phyloP scores from a whole-genome alignment of 2,113 vertebrate genomes.

The Mus musculus region GRCm39 chr6:91359001-91359500 shows the following conservation, averaged over 20 bases:
- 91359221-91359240: neutral
- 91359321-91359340: neutral
- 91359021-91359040: no score
- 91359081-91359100: no score
- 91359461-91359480: neutral
- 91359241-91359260: neutral
- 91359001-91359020: no score
- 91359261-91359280: neutral
- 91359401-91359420: neutral
- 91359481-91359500: neutral
- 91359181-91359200: neutral
- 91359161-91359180: neutral
- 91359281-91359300: neutral
- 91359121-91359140: fast-evolving
- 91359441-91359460: fast-evolving
- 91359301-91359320: neutral
- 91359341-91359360: neutral
- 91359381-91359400: neutral
- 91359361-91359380: neutral
- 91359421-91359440: neutral
- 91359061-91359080: neutral
- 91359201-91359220: neutral
- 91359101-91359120: neutral
- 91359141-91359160: neutral
- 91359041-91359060: fast-evolving